Base-by-base conservation (phyloP, 2,797 vertebrate genomes). In the Poecilia velifera region DNA sequence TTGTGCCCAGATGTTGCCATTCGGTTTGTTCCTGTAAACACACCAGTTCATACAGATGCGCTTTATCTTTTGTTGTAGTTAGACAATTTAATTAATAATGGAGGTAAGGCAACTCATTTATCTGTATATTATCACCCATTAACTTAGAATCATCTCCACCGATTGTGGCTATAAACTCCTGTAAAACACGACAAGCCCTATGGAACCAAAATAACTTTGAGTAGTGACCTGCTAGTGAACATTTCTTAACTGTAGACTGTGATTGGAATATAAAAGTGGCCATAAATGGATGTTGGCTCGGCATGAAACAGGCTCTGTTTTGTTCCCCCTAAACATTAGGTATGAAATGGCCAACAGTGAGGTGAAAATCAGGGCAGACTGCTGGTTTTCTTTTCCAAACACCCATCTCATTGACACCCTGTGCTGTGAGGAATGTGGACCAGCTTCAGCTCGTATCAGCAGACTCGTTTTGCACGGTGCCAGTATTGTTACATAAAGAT, bases 401-500 rank as follows among this genome's bases (percentile, higher is more conserved):
- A n/a, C 46, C 45, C n/a, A 73, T 87, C 81, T 82, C 46, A 73
- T n/a, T 45, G 77, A 89, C 66, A 75, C 68, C 73, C 59, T 83
- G 73, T 73, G 45, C 66, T 72, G 74, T 79, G 55, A 36, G 55
- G 77, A 72, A 81, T 49, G 45, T 45, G 20, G 22, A 74, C 43
- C 57, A n/a, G 70, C 51, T 59, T 85, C 64, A 49, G 46, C 47
- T 45, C 41, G 78, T 72, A 68, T 80, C 62, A 86, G 76, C 85
- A 59, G 76, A 86, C 39, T 84, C 82, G 86, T 74, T 86, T 82
- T 77, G 76, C 72, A 78, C 80, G 36, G 76, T 85, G 78, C 77
- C 77, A 51, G 83, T 82, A 82, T 82, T 77, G 76, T 91, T 84
- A 77, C 53, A 73, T 81, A 77, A 79, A 85, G 81, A 86, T 73